These are phyloP conservation scores for Euglossa dilemma DNA, from an alignment of 1,140 invertebrate species.

Conservation along the genomic window DNA sequence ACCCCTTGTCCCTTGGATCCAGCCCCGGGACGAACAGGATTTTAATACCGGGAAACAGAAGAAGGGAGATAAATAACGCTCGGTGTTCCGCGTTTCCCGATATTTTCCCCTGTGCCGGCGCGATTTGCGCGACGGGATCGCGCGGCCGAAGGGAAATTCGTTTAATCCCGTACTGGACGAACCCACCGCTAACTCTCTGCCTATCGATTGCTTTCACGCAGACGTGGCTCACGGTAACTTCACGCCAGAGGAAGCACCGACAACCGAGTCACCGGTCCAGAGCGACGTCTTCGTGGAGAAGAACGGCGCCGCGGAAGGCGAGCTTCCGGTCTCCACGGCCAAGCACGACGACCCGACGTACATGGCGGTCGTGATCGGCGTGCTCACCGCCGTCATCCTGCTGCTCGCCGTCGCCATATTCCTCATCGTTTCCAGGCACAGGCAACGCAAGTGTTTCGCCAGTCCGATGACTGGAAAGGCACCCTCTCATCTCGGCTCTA, in stretches of 20 bases:
- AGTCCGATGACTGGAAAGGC: conserved; percentile 88
- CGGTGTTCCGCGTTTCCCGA: neutral
- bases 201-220: conserved; percentile 70
- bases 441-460: conserved; percentile 90
- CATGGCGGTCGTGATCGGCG: conserved; percentile 92
- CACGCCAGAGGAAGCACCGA: conserved; percentile 83
- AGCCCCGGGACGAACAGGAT: neutral
- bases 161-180: conserved; percentile 2
- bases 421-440: conserved; percentile 89
- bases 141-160: neutral
- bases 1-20: neutral
- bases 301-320: conserved; percentile 81
- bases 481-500: conserved; percentile 80
- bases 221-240: conserved; percentile 89
- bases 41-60: neutral
- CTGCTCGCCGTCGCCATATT: conserved; percentile 89
- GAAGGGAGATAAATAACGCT: neutral
- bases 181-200: neutral
- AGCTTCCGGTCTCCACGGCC: conserved; percentile 85
- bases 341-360: conserved; percentile 89
- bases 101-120: neutral
- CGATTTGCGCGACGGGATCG: neutral
- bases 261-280: conserved; percentile 77
- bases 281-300: conserved; percentile 83
- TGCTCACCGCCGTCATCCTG: conserved; percentile 90